Conservation (phyloP, 2,113 vertebrate species). For the Orthonyx spaldingii region DNA sequence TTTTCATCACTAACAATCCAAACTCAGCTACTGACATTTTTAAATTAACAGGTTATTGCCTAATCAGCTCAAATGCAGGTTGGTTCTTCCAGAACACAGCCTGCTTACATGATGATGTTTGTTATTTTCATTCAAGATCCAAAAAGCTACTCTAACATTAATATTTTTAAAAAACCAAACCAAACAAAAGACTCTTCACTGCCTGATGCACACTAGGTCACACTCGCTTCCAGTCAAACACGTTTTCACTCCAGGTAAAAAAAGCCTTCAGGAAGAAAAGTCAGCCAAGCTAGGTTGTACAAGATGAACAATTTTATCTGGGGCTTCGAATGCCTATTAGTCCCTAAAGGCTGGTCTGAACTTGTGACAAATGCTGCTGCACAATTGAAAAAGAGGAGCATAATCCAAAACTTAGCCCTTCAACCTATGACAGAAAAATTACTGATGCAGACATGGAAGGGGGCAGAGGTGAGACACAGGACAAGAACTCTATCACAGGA, state of each 20-base stretch:
- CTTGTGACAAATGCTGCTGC: neutral
- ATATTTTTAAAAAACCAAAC: neutral
- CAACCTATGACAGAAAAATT: neutral
- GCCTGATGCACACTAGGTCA: neutral
- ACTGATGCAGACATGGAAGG: neutral
- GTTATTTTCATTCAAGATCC: neutral
- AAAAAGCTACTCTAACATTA: neutral
- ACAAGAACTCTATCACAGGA: neutral
- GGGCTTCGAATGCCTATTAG: neutral
- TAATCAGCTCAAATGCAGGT: neutral
- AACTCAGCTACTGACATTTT: neutral
- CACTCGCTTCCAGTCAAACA: neutral
- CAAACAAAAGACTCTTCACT: neutral
- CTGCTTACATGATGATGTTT: neutral
- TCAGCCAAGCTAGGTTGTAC: neutral
- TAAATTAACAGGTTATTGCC: neutral
- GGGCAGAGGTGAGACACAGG: fast-evolving
- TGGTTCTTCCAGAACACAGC: neutral
- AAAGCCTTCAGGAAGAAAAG: neutral
- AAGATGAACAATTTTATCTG: neutral
- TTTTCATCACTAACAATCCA: neutral
- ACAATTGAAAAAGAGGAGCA: neutral
- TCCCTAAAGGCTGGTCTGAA: neutral
- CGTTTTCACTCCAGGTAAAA: neutral
- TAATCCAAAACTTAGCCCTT: neutral